Conservation (phyloP, 2,888 invertebrate species). For the Plebejus melissa region DNA sequence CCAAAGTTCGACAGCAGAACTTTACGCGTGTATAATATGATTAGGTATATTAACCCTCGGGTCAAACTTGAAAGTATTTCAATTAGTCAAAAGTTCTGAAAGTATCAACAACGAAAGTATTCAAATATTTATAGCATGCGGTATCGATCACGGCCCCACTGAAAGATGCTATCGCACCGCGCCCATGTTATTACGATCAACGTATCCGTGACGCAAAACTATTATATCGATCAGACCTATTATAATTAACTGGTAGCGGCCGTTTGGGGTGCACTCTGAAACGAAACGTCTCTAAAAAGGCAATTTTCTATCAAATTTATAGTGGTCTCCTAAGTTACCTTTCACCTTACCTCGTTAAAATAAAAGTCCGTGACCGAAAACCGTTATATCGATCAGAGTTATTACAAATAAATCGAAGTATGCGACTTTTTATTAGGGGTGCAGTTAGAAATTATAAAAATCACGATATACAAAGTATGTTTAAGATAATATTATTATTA, state of each 20-base stretch:
- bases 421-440: neutral
- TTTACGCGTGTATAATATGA: neutral
- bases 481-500: too few relatives aligned
- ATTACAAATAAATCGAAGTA: neutral
- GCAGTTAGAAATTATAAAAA: neutral
- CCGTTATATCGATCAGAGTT: conserved; percentile 32
- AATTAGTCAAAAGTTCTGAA: conserved; percentile 53
- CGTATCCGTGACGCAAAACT: conserved; percentile 47
- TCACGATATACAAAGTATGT: too few relatives aligned
- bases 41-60: neutral
- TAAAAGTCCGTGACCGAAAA: conserved; percentile 42
- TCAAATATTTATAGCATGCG: conserved; percentile 69
- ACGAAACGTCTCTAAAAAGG: neutral
- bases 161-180: conserved; percentile 71
- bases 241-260: conserved; percentile 7
- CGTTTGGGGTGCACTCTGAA: neutral
- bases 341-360: neutral
- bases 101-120: conserved; percentile 47
- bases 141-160: conserved; percentile 65
- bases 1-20: neutral
- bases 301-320: neutral
- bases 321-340: neutral
- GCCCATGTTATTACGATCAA: conserved; percentile 61
- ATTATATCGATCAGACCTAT: conserved; percentile 32
- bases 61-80: conserved; percentile 53